phyloP scores from a whole-genome alignment of 1,140 invertebrate species.

The Macrosteles quadrilineatus region DNA sequence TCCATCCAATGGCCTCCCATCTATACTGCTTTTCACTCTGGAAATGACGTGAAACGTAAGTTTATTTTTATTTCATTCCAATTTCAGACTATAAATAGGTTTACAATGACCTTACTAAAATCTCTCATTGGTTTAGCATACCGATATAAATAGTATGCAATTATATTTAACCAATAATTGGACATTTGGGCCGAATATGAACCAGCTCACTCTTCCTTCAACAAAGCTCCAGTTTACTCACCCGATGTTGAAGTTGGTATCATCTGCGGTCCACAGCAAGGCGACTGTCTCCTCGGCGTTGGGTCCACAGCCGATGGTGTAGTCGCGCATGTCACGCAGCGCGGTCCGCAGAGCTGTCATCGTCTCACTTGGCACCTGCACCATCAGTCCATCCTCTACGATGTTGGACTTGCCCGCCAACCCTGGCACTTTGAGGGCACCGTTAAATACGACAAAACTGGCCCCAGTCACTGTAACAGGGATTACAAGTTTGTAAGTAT shows the following conservation, averaged over 20 bases:
- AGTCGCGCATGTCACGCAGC: slow-evolving; percentile 76
- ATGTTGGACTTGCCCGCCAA: slow-evolving; percentile 83
- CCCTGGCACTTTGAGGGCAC: slow-evolving; percentile 70
- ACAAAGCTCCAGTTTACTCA: too few relatives aligned
- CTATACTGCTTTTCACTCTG: slow-evolving; percentile 80
- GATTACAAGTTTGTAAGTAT: too few relatives aligned
- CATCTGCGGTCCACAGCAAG: slow-evolving; percentile 78
- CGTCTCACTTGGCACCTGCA: slow-evolving; percentile 78
- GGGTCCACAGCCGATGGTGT: slow-evolving; percentile 70
- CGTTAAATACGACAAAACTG: slow-evolving; percentile 89
- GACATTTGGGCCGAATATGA: too few relatives aligned
- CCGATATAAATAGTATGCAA: too few relatives aligned
- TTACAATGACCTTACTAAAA: too few relatives aligned
- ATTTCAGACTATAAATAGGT: too few relatives aligned
- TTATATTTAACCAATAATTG: too few relatives aligned
- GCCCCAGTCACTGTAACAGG: slow-evolving; percentile 76
- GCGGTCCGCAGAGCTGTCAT: slow-evolving; percentile 74
- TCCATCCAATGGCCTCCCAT: slow-evolving; percentile 74
- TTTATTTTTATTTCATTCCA: too few relatives aligned
- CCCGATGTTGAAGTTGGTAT: slow-evolving; percentile 80
- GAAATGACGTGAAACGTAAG: too few relatives aligned
- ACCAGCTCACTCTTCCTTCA: too few relatives aligned
- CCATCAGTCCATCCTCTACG: slow-evolving; percentile 89
- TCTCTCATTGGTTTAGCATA: too few relatives aligned
- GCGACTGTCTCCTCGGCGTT: slow-evolving; percentile 73